Evolutionary conservation across 2,113 vertebrate species (phyloP), one percentile per base, ranked within the genome.

Genomic region (Lagopus muta): DNA sequence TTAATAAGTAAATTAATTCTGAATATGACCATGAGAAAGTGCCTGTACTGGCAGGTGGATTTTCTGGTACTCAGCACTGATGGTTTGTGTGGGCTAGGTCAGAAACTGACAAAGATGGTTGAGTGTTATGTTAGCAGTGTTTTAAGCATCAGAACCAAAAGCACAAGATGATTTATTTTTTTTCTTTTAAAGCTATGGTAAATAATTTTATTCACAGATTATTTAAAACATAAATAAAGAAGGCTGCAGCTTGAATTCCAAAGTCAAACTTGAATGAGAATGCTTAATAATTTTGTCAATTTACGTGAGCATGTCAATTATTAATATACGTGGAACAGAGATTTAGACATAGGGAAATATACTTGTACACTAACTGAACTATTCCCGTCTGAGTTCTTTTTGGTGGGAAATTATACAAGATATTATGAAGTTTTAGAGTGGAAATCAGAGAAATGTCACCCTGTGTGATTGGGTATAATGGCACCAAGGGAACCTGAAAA

Each of bases 371-470:
- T 78, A 27, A 83, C 73, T 65, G 81, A 93, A 87, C 81, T 86
- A 93, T 83, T 92, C 85, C 87, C 82, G 62, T 82, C 57, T 87
- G 88, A 86, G n/a, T 88, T 84, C 17, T 89, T 78, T 92, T 88
- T 91, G 58, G 61, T 89, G 57, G 81, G 86, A 90, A 95, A 87
- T 94, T 82, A 65, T 67, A 72, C 36, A 60, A 66, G 52, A 70
- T 24, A 3, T 77, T 83, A 87, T 88, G 88, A 92, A 91, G n/a
- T 72, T 75, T 84, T 91, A 22, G 70, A 88, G 52, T 88, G 54
- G 70, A 94, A 96, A 95, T 93, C 90, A 92, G 91, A 95, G 87
- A 92, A 78, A 71, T 72, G 34, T 88, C 82, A 88, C 48, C 67
- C 25, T 81, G 4, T 74, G 57, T 27, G n/a, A 70, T 17, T 42